Evolutionary conservation across 2,113 vertebrate genomes (phyloP).

Genomic region (Peromyscus maniculatus): DNA sequence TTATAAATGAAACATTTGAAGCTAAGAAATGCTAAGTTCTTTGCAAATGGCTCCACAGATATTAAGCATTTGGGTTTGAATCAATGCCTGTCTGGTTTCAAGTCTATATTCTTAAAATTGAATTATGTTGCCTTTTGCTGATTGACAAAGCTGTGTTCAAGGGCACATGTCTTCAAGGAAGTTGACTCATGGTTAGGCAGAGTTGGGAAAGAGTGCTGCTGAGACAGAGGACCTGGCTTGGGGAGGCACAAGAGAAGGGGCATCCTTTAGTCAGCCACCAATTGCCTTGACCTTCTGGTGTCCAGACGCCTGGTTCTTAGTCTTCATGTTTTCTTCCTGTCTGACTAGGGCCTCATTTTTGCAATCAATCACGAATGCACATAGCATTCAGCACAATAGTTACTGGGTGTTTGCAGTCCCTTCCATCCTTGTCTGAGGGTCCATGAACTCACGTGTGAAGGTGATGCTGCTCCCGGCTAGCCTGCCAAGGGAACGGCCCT

Average conservation of each 20-base stretch:
- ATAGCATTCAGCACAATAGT: background rate
- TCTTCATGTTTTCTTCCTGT: background rate
- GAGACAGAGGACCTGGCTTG: background rate
- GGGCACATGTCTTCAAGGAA: background rate
- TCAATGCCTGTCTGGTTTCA: background rate
- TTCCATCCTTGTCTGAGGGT: background rate
- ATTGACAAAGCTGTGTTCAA: background rate
- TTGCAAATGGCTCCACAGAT: background rate
- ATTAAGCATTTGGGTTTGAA: background rate
- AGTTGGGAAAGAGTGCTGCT: background rate
- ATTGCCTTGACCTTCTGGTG: background rate
- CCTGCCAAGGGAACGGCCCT: background rate
- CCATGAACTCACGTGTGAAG: background rate
- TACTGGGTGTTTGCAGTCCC: background rate
- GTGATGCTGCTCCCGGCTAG: background rate
- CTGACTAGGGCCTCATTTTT: background rate
- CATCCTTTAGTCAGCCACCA: background rate
- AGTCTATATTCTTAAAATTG: background rate
- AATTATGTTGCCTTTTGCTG: background rate
- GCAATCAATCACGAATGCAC: background rate
- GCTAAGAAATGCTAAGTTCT: constrained; percentile 1
- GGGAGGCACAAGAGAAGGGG: background rate
- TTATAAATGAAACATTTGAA: constrained; percentile 10
- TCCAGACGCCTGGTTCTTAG: background rate
- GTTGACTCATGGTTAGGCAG: background rate